These are phyloP conservation scores for Panzeria rudis DNA, from an alignment of 2,888 invertebrate species.

Conservation along the genomic window DNA sequence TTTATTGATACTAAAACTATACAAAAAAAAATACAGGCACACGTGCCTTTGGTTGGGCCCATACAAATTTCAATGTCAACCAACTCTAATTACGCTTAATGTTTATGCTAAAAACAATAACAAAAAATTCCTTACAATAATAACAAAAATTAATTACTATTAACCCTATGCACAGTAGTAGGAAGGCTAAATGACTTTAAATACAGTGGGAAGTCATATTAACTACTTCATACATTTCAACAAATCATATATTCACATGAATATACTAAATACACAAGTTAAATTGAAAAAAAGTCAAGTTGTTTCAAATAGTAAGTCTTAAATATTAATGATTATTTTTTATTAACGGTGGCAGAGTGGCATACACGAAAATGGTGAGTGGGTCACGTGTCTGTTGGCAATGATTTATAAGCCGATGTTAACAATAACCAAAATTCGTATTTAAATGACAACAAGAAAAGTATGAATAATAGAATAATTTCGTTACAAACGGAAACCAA, in stretches of 20 bases:
- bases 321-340: slow-evolving; percentile 55
- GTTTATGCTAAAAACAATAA: slow-evolving; percentile 36
- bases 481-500: slow-evolving; percentile 81
- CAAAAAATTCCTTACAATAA: slow-evolving; percentile 16
- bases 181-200: slow-evolving; percentile 81
- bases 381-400: slow-evolving; percentile 77
- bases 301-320: slow-evolving; percentile 47
- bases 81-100: slow-evolving; percentile 58
- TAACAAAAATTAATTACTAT: slow-evolving; percentile 63
- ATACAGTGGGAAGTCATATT: slow-evolving; percentile 76
- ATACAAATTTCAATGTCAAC: slow-evolving; percentile 12
- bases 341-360: slow-evolving; percentile 12
- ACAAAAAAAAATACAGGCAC: background rate
- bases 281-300: slow-evolving; percentile 52
- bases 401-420: slow-evolving; percentile 79
- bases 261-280: slow-evolving; percentile 22
- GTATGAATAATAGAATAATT: slow-evolving; percentile 56
- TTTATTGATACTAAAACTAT: slow-evolving; percentile 10
- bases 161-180: slow-evolving; percentile 62
- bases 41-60: slow-evolving; percentile 34
- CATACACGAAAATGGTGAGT: slow-evolving; percentile 20
- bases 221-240: slow-evolving; percentile 26
- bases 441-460: slow-evolving; percentile 75
- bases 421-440: slow-evolving; percentile 46
- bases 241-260: slow-evolving; percentile 47